Conservation (phyloP, 2,888 invertebrate species). For the Tridacna crocea region DNA sequence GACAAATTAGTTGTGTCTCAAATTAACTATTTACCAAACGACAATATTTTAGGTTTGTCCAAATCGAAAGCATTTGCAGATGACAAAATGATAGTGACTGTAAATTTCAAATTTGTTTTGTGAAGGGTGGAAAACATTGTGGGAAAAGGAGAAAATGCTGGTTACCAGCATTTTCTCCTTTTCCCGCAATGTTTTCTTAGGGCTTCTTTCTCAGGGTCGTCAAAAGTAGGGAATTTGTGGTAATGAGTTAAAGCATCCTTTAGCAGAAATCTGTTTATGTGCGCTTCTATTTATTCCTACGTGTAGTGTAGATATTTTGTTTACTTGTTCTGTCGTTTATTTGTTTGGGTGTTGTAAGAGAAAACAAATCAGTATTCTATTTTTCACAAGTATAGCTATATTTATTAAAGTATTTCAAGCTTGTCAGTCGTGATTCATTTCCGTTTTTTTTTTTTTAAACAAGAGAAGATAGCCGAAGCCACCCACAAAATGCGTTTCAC, state of each 20-base stretch:
- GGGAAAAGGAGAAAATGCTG: not conserved
- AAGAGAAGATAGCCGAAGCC: too few relatives aligned
- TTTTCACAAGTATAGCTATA: constrained; percentile 13
- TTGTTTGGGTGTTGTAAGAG: not conserved
- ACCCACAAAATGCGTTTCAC: too few relatives aligned
- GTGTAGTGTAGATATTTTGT: not conserved
- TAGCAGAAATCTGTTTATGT: not conserved
- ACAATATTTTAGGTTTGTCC: too few relatives aligned
- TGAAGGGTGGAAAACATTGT: not conserved
- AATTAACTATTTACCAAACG: too few relatives aligned
- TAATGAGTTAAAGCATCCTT: too few relatives aligned
- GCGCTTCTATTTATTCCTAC: not conserved
- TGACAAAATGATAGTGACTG: too few relatives aligned
- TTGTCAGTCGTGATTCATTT: not conserved
- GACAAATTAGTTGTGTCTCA: not conserved
- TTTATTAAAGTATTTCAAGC: constrained; percentile 9
- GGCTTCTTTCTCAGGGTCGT: not conserved
- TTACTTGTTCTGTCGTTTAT: too few relatives aligned
- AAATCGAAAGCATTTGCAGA: too few relatives aligned
- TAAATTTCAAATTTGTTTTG: too few relatives aligned
- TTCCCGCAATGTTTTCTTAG: not conserved
- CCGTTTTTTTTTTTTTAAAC: too few relatives aligned
- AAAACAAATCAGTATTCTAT: constrained; percentile 10
- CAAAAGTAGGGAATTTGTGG: too few relatives aligned
- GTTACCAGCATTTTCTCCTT: not conserved